These are phyloP conservation scores for Drosophila demipolita DNA, from an alignment of 2,888 invertebrate species.

Conservation along the genomic window DNA sequence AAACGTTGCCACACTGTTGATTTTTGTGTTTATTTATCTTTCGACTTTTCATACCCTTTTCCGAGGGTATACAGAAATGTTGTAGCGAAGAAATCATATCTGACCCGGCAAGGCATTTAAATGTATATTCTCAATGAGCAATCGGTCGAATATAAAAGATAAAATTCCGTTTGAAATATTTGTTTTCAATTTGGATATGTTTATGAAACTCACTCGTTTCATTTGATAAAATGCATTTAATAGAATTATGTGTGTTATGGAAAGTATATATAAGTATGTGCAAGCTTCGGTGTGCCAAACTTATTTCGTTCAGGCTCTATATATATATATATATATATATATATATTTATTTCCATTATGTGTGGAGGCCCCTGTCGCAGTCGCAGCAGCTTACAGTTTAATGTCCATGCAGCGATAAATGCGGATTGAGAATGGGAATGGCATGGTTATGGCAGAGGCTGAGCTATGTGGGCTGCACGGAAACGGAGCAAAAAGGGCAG, in stretches of 20 bases:
- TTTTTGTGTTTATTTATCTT: slow-evolving; percentile 62
- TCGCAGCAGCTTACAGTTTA: slow-evolving; percentile 53
- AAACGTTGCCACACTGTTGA: slow-evolving; percentile 62
- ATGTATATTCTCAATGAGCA: neutral
- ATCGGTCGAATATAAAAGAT: neutral
- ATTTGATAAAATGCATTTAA: neutral
- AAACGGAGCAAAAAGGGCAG: neutral
- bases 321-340: slow-evolving; percentile 44
- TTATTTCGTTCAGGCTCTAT: neutral
- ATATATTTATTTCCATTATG: slow-evolving; percentile 51
- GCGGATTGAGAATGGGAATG: slow-evolving; percentile 50
- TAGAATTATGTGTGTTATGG: neutral
- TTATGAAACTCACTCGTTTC: neutral
- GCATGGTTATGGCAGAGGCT: slow-evolving; percentile 50
- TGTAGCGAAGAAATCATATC: neutral
- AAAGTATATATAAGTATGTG: neutral
- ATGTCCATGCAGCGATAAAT: slow-evolving; percentile 65
- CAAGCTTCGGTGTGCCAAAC: neutral
- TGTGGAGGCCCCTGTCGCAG: slow-evolving; percentile 6
- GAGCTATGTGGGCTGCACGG: neutral
- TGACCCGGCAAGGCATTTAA: neutral
- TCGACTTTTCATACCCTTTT: slow-evolving; percentile 12
- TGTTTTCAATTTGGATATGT: neutral
- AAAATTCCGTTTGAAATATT: neutral
- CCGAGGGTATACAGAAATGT: neutral